These are phyloP conservation scores for Acleris emargana DNA, from an alignment of 2,888 invertebrate species.

Conservation along the genomic window DNA sequence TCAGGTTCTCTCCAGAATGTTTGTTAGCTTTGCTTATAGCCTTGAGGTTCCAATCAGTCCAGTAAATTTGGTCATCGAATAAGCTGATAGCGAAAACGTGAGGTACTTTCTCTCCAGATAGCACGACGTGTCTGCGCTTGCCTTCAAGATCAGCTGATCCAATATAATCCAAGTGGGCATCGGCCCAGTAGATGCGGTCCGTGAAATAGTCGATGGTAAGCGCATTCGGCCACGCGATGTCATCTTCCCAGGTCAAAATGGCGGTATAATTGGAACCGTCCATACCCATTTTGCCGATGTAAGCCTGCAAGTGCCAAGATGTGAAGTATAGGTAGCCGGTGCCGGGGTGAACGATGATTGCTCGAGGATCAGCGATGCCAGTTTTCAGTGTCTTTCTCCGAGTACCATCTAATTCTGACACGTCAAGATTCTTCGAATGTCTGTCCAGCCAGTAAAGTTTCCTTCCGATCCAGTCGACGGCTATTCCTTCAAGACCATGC, in stretches of 20 bases:
- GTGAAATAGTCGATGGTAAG: slow-evolving; percentile 98
- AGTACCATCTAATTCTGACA: slow-evolving; percentile 96
- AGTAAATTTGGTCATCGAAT: slow-evolving; percentile 96
- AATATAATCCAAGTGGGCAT: slow-evolving; percentile 98
- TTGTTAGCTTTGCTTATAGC: slow-evolving; percentile 96
- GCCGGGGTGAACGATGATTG: slow-evolving; percentile 97
- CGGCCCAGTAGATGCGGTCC: slow-evolving; percentile 98
- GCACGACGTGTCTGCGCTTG: slow-evolving; percentile 90
- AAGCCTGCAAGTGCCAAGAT: slow-evolving; percentile 98
- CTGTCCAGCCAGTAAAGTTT: slow-evolving; percentile 99
- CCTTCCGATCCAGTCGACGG: slow-evolving; percentile 97
- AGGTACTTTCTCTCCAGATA: slow-evolving; percentile 92
- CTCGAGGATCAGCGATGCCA: slow-evolving; percentile 96
- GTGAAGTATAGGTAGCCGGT: slow-evolving; percentile 97
- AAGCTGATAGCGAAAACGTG: slow-evolving; percentile 97
- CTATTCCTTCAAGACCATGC: slow-evolving; percentile 98
- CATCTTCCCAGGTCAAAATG: slow-evolving; percentile 95
- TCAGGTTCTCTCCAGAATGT: slow-evolving; percentile 91
- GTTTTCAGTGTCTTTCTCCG: slow-evolving; percentile 94
- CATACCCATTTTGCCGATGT: slow-evolving; percentile 98
- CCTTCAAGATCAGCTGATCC: slow-evolving; percentile 98
- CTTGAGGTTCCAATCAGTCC: slow-evolving; percentile 99
- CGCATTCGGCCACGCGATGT: slow-evolving; percentile 99
- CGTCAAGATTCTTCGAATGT: slow-evolving; percentile 97
- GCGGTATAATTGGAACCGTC: slow-evolving; percentile 96